Percentiles rank a stretch among this genome's conserved stretches.
Evolutionary conservation across 2,888 invertebrate species (phyloP).

Genomic region (Sarcophaga subvicina): DNA sequence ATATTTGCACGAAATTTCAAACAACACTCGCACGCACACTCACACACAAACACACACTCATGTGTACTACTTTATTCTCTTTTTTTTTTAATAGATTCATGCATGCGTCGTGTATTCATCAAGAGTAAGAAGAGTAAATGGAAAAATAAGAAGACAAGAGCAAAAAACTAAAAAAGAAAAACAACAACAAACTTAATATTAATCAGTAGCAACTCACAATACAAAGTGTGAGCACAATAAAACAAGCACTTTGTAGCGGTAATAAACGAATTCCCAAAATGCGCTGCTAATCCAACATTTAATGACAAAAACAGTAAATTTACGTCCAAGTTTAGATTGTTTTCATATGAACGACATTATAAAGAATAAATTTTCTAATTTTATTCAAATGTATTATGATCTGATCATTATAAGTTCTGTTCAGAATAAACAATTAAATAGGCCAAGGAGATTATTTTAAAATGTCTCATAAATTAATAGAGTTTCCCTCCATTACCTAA

Average conservation of each 20-base stretch:
- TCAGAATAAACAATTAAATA: too few relatives aligned
- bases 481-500: too few relatives aligned
- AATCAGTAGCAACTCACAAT: conserved; percentile 34
- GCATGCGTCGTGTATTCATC: too few relatives aligned
- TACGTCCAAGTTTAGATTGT: too few relatives aligned
- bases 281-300: neutral
- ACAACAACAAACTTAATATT: conserved; percentile 14
- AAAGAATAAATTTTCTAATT: too few relatives aligned
- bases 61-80: neutral
- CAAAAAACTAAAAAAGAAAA: conserved; percentile 2
- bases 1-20: conserved; percentile 72
- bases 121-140: conserved; percentile 19
- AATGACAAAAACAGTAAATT: too few relatives aligned
- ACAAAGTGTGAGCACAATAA: conserved; percentile 29
- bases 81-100: too few relatives aligned
- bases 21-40: conserved; percentile 65
- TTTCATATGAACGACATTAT: too few relatives aligned
- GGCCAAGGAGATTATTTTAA: too few relatives aligned
- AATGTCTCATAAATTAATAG: too few relatives aligned
- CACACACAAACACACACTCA: neutral
- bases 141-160: neutral
- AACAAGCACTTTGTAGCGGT: neutral
- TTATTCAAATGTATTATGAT: too few relatives aligned
- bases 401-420: too few relatives aligned
- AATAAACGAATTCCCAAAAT: neutral